Evolutionary conservation across 2,113 vertebrate genomes (phyloP).

Genomic region (Engystomops pustulosus): DNA sequence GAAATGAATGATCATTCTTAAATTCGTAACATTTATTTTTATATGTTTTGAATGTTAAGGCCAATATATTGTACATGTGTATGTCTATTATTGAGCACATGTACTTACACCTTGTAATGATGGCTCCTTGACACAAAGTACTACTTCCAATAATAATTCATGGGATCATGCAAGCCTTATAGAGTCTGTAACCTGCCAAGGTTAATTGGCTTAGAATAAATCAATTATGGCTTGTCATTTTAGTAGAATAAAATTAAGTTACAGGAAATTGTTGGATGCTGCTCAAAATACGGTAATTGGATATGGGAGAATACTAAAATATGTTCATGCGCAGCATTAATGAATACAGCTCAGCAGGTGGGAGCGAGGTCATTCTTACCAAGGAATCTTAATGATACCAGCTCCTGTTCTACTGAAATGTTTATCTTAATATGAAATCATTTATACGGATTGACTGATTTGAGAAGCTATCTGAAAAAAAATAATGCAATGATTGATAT

Average conservation of each 20-base stretch:
- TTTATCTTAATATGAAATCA: conserved; percentile 22
- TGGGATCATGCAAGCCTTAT: conserved; percentile 21
- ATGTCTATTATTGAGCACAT: conserved; percentile 7
- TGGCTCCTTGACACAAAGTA: conserved; percentile 23
- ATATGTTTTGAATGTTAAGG: not conserved
- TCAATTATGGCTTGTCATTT: conserved; percentile 59
- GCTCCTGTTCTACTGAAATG: not conserved
- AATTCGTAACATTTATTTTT: not conserved
- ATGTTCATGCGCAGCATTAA: conserved; percentile 49
- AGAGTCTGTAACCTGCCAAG: conserved; percentile 54
- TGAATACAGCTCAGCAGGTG: conserved; percentile 51
- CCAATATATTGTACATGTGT: not conserved
- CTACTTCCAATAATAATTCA: conserved; percentile 38
- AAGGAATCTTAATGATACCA: conserved; percentile 38
- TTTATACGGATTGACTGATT: conserved; percentile 2
- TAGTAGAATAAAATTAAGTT: conserved; percentile 56
- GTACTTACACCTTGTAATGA: conserved; percentile 31
- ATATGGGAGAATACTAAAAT: conserved; percentile 45
- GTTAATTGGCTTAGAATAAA: conserved; percentile 59
- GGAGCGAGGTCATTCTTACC: conserved; percentile 27
- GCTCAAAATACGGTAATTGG: conserved; percentile 55
- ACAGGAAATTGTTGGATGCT: conserved; percentile 49
- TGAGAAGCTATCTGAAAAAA: not conserved
- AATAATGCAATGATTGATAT: no score
- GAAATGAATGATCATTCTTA: not conserved